Base-by-base conservation (phyloP, 2,888 invertebrate species). In the Corythucha ciliata region DNA sequence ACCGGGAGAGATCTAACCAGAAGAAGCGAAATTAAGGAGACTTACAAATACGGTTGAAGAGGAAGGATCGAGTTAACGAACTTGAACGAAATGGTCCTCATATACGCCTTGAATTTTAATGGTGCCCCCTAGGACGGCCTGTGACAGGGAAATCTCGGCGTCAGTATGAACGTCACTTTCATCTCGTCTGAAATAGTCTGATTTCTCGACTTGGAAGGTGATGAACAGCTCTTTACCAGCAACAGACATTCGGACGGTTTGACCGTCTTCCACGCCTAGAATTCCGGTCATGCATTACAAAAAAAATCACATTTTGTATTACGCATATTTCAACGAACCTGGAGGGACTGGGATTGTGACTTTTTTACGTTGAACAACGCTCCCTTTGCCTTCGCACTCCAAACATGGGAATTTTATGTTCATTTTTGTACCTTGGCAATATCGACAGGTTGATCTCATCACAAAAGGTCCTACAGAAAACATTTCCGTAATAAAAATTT, bases 101-200 rank as follows among this genome's bases (percentile, higher is more conserved):
- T 97, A 93, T 56, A 99, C 76, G 4, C 98, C 97, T 65, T 92
- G 88, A 62, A 96, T 76, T 62, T 89, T 78, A 52, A 93, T 83
- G 0, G 89, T 81, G 14, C 98, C 98, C 4, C 98, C 98, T 21
- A 99, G 73, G 8, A 92, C 67, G 0, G 97, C 93, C 72, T 99
- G 97, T 1, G 92, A 74, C 7, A 98, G 67, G 1, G 90, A 91
- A 56, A 97, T 80, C 62, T 79, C 76, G 0, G 88, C 88, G 62
- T 96, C 91, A n/a, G 93, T 91, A 66, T 98, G 92, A 1, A 98
- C 81, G 67, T 98, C 97, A 4, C 92, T 77, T 1, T 96, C 96
- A 58, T 97, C 96, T 41, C 98, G 74, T 53, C 78, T 77, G 71
- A 97, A 98, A 66, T 90, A 88, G 57, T 78, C 79, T 16, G 93